Percentiles rank a stretch among this genome's conserved stretches.
Evolutionary conservation across 2,888 invertebrate genomes (phyloP).

Genomic region (Limnephilus marmoratus): DNA sequence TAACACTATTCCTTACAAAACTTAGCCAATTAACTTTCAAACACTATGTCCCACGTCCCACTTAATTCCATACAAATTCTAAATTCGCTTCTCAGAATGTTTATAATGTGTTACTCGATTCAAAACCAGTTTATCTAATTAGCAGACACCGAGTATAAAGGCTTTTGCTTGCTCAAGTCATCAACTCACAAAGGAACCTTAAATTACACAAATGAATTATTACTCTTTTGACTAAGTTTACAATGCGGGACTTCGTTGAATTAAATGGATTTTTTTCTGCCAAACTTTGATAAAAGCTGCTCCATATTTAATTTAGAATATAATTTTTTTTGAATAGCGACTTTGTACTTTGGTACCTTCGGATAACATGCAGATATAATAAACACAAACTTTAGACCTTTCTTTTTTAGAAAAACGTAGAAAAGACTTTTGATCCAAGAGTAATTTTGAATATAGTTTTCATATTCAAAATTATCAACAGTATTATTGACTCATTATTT

Average conservation of each 20-base stretch:
- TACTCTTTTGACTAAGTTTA: not conserved
- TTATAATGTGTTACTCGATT: not conserved
- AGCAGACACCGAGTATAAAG: conserved; percentile 8
- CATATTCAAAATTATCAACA: too few species aligned
- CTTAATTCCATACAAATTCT: not conserved
- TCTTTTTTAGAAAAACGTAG: too few species aligned
- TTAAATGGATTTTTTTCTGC: not conserved
- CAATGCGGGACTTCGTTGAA: not conserved
- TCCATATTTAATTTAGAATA: not conserved
- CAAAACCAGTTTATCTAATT: conserved; percentile 6
- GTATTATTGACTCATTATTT: too few species aligned
- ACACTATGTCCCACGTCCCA: not conserved
- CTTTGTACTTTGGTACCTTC: not conserved
- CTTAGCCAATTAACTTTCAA: not conserved
- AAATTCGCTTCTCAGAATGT: not conserved
- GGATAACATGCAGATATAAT: not conserved
- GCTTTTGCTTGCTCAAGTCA: not conserved
- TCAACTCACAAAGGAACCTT: not conserved
- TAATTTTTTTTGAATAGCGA: not conserved
- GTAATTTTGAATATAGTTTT: too few species aligned
- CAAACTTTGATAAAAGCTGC: not conserved
- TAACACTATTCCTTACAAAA: not conserved
- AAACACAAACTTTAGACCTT: not conserved
- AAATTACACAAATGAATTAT: not conserved
- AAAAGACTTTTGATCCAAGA: too few species aligned